A percentile compares a stretch with the other conserved stretches of the same genome.
Evolutionary conservation across 2,113 vertebrate genomes (phyloP).

Genomic region (Verasper variegatus): DNA sequence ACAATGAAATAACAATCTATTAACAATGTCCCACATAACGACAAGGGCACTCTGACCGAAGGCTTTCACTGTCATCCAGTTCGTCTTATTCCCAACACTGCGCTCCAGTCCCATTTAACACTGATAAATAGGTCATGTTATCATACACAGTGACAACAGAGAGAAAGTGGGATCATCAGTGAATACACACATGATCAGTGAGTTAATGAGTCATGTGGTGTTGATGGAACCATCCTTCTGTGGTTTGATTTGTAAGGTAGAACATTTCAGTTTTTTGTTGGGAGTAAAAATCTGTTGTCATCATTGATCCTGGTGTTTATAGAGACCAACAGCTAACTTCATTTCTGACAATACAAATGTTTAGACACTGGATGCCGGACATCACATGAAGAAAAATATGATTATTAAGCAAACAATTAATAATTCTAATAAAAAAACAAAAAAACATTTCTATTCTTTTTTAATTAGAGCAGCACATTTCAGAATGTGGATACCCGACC

Average conservation of each 20-base stretch:
- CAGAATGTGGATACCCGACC: too few species aligned
- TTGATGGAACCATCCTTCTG: constrained; percentile 29
- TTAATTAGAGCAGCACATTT: too few species aligned
- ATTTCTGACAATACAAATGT: not conserved
- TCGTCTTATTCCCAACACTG: constrained; percentile 65
- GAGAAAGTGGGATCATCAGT: constrained; percentile 15
- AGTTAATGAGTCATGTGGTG: constrained; percentile 34
- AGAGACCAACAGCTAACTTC: not conserved
- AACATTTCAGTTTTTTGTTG: not conserved
- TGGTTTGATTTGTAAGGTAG: not conserved
- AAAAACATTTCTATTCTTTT: too few species aligned
- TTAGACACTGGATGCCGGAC: too few species aligned
- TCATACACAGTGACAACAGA: constrained; percentile 48
- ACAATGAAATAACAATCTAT: constrained; percentile 47
- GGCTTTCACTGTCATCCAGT: constrained; percentile 56
- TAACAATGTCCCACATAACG: constrained; percentile 63
- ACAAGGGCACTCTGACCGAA: constrained; percentile 31
- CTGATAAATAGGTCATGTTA: constrained; percentile 64
- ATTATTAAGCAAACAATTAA: too few species aligned
- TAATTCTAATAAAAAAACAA: too few species aligned
- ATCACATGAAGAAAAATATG: not conserved
- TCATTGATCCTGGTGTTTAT: not conserved
- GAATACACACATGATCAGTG: constrained; percentile 31
- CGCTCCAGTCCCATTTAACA: constrained; percentile 58
- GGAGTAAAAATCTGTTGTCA: not conserved